Conservation (phyloP, 2,888 invertebrate species). For the Kryphioiulus occultus region DNA sequence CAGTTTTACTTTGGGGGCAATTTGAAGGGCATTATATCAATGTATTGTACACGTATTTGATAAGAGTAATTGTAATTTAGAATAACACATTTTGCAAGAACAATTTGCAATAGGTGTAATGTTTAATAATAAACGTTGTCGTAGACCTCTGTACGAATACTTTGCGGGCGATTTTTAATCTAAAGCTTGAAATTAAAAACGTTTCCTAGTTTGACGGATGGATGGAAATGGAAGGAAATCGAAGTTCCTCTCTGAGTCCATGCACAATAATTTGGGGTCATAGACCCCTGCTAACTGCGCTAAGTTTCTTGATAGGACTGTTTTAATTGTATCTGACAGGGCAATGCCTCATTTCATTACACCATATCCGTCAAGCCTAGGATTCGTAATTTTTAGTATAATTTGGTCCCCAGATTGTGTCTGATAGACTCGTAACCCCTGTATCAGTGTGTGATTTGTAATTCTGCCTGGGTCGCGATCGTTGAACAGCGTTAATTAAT, state of each 20-base stretch:
- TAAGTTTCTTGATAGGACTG: not conserved
- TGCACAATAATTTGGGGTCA: not conserved
- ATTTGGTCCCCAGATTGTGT: not conserved
- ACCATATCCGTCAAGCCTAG: not conserved
- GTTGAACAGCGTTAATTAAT: no score
- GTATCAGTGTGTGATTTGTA: no score
- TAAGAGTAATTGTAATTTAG: no score
- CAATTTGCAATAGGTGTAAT: no score
- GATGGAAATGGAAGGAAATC: not conserved
- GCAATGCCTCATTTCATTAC: not conserved
- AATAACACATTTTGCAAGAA: no score
- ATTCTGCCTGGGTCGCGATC: no score
- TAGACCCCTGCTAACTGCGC: not conserved
- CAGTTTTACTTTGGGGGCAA: no score
- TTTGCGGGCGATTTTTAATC: not conserved
- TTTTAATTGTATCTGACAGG: constrained; percentile 12
- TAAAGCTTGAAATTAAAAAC: not conserved
- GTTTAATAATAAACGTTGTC: no score
- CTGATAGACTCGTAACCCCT: not conserved
- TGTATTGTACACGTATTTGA: no score
- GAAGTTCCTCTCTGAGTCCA: not conserved
- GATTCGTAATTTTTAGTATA: not conserved
- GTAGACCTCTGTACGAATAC: not conserved
- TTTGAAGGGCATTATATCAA: no score
- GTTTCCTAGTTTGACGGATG: no score